Conservation (phyloP, 2,888 invertebrate species). For the Mycogona germanica region DNA sequence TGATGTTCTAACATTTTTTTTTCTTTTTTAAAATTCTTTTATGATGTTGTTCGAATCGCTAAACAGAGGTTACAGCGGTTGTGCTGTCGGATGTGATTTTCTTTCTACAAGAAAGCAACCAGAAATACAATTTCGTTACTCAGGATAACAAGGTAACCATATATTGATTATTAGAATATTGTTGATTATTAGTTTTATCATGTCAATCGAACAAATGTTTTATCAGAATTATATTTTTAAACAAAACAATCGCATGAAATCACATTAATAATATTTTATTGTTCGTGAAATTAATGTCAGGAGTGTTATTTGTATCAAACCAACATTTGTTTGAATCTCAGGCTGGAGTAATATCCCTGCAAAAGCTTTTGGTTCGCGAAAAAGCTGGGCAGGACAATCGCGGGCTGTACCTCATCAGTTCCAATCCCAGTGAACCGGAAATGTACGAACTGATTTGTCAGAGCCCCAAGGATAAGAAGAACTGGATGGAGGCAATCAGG, state of each 20-base stretch:
- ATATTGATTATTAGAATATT: too few species aligned
- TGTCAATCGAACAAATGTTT: too few species aligned
- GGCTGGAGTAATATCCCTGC: conserved; percentile 86
- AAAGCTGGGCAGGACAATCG: conserved; percentile 75
- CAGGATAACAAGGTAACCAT: conserved; percentile 84
- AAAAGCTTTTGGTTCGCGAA: conserved; percentile 81
- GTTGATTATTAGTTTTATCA: too few species aligned
- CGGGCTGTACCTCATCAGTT: conserved; percentile 84
- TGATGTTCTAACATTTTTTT: too few species aligned
- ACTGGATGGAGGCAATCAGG: conserved; percentile 79
- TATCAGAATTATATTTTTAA: not conserved
- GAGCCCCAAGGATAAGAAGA: conserved; percentile 76
- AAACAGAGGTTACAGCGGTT: conserved; percentile 65
- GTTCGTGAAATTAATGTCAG: not conserved
- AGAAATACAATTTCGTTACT: conserved; percentile 70
- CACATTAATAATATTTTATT: not conserved
- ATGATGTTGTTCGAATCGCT: not conserved
- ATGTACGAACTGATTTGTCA: conserved; percentile 87
- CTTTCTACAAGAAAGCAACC: conserved; percentile 82
- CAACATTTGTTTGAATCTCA: conserved; percentile 40
- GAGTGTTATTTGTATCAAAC: not conserved
- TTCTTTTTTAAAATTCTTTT: conserved; percentile 7
- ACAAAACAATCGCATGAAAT: too few species aligned
- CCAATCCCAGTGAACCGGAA: conserved; percentile 79
- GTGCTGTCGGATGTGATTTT: conserved; percentile 84